Evolutionary conservation across 1,140 invertebrate genomes (phyloP), one percentile per base, ranked within the genome.

Genomic region (Drosophila malerkotliana): DNA sequence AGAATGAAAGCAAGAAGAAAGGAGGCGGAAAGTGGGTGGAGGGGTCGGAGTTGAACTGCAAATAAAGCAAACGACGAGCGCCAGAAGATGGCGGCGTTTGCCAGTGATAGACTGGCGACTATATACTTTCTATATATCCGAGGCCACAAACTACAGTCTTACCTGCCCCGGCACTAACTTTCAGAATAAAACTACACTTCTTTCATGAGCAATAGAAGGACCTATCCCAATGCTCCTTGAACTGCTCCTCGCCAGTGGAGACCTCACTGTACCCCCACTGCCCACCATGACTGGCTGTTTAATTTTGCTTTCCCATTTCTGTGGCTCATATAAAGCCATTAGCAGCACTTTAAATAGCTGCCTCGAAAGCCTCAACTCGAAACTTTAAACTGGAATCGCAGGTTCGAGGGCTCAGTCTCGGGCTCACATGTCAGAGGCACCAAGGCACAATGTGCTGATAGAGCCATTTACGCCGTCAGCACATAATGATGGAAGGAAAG

Each of bases 381-480:
- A 72, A 78, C 80, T 76, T 83, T 72, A 83, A 83, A 75, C 62
- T 49, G 47, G 60, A 62, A 32, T 57, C 75, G 39, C 47, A 34
- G 10, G 44, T 9, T 21, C 21, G 5, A 34, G n/a, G 14, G 28
- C 41, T 0, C 14, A 45, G 44, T 49, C 53, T 51, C 53, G 53
- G 55, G 37, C 73, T 63, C 72, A 80, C 81, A 80, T 69, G 67
- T 77, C 80, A 84, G 64, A 72, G 57, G 60, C 76, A 79, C 61
- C 57, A 78, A 71, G 73, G 52, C 77, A 85, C 63, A 67, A 75
- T 77, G 82, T 73, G 82, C 82, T 87, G 82, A 87, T 87, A 87
- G 82, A 87, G 82, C 82, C 82, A 87, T 87, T 87, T 87, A 87
- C 82, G 82, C 83, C 82, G 82, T 87, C 82, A 87, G 82, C 82